Conservation (phyloP, 2,888 invertebrate genomes). For the Aleiodes leptofemur region DNA sequence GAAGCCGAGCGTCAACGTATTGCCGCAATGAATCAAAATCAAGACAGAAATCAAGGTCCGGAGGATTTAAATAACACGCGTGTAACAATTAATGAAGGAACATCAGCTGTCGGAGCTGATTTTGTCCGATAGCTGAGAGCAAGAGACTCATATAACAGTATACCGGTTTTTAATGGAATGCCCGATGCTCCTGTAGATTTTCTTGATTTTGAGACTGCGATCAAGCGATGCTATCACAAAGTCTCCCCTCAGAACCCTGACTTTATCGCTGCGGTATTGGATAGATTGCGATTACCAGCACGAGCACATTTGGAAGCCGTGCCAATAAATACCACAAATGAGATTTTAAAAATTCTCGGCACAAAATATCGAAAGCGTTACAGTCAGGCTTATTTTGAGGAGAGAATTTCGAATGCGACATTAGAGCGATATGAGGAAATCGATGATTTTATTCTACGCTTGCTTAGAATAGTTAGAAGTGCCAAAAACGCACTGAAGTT, state of each 20-base stretch:
- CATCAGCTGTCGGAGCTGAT: background rate
- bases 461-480: background rate
- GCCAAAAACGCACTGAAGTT: background rate
- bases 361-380: constrained; percentile 1
- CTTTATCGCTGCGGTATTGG: background rate
- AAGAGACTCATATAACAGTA: background rate
- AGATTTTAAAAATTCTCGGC: background rate
- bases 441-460: background rate
- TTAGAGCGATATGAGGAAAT: background rate
- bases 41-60: no score
- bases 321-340: background rate
- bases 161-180: background rate
- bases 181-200: background rate
- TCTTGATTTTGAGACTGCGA: background rate
- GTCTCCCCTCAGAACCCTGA: background rate
- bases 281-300: background rate
- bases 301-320: background rate
- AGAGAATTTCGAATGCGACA: background rate
- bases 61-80: background rate
- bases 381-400: constrained; percentile 8
- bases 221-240: background rate
- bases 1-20: background rate
- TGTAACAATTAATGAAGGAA: background rate
- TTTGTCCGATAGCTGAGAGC: background rate
- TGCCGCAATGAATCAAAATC: background rate